Evolutionary conservation across 1,140 invertebrate genomes (phyloP).

Genomic region (Orchestia grillus): DNA sequence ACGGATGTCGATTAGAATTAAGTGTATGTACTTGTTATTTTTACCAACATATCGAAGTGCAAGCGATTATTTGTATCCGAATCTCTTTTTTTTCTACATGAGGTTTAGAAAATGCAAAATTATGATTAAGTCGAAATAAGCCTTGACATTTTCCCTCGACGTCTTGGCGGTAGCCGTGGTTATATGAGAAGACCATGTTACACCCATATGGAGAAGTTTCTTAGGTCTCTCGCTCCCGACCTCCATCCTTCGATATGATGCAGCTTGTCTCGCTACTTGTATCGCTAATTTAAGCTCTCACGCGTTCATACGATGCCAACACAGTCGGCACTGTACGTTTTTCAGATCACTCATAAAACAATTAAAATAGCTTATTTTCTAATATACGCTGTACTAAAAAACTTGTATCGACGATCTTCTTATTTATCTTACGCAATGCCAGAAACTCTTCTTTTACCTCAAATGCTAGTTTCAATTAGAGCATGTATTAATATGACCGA

Average conservation of each 20-base stretch:
- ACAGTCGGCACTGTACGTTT: not conserved
- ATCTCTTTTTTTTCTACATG: not conserved
- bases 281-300: not conserved
- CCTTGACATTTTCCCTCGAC: not conserved
- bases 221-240: not conserved
- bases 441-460: not conserved
- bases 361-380: not conserved
- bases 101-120: not conserved
- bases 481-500: not conserved
- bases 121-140: not conserved
- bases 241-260: not conserved
- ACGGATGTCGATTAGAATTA: not conserved
- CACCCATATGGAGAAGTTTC: not conserved
- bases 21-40: not conserved
- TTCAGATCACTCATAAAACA: not conserved
- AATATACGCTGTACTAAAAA: not conserved
- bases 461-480: not conserved
- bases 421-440: not conserved
- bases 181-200: not conserved
- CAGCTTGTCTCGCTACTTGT: not conserved
- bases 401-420: not conserved
- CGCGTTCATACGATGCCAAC: not conserved
- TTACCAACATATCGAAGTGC: not conserved
- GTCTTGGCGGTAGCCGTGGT: not conserved
- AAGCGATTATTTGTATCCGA: not conserved